Percentiles rank a stretch among this genome's conserved stretches.
Evolutionary conservation across 30 jellyfish, hydroid and myxozoan genomes (phyloP).

Genomic region (Aurelia coerulea): DNA sequence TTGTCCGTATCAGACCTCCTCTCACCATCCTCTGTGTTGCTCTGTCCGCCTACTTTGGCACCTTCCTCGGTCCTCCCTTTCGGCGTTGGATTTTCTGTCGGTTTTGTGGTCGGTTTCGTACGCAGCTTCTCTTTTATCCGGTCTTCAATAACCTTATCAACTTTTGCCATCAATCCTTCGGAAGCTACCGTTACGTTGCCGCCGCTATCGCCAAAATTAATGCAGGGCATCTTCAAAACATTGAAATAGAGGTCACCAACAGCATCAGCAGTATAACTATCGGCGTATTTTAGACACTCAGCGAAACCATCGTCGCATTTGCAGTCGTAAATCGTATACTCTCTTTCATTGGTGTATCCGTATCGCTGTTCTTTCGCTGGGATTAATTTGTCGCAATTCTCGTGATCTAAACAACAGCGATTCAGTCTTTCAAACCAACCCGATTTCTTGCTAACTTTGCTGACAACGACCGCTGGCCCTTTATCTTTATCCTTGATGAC

Average conservation of each 20-base stretch:
- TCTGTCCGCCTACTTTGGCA: neutral
- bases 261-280: conserved; percentile 90
- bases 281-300: conserved; percentile 81
- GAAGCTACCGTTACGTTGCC: conserved; percentile 11
- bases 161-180: neutral
- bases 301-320: conserved; percentile 94
- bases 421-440: conserved; percentile 69
- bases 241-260: conserved; percentile 96
- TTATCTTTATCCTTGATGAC: conserved; percentile 13
- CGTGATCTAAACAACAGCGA: conserved; percentile 86
- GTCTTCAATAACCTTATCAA: conserved; percentile 33
- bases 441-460: conserved; percentile 36
- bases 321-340: conserved; percentile 90
- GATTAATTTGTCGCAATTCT: conserved; percentile 81
- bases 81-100: conserved; percentile 1
- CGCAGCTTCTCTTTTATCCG: conserved; percentile 11
- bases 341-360: conserved; percentile 80
- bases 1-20: conserved; percentile 1
- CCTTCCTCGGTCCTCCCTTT: conserved; percentile 2
- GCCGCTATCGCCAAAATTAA: conserved; percentile 58
- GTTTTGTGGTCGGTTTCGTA: conserved; percentile 7
- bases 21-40: neutral
- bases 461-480: conserved; percentile 57
- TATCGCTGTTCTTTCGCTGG: conserved; percentile 80
- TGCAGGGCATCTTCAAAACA: conserved; percentile 88